These are phyloP conservation scores for Belgica antarctica DNA, from an alignment of 2,888 invertebrate genomes.

Conservation along the genomic window DNA sequence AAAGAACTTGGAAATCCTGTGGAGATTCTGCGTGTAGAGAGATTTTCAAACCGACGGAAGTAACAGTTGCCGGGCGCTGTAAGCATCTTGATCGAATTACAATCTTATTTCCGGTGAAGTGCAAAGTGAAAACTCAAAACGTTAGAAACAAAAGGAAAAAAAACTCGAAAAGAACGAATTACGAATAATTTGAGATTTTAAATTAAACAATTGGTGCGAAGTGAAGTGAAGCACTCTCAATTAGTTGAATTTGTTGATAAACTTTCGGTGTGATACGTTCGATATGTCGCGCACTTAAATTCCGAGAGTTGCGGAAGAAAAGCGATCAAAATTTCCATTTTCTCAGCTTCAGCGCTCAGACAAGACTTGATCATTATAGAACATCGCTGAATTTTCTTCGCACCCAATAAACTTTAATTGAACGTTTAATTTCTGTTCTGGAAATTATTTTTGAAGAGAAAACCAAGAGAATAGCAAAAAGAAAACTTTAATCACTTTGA, in stretches of 20 bases:
- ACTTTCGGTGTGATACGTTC: not conserved
- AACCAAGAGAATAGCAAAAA: not conserved
- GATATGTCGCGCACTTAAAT: not conserved
- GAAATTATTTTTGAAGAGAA: not conserved
- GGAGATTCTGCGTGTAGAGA: not conserved
- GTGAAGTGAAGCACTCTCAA: slow-evolving; percentile 2
- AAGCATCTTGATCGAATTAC: slow-evolving; percentile 3
- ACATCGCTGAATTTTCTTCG: not conserved
- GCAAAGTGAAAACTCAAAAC: not conserved
- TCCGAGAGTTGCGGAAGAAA: not conserved
- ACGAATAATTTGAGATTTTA: not conserved
- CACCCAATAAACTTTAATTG: slow-evolving; percentile 13
- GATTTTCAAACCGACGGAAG: not conserved
- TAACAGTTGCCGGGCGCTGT: not conserved
- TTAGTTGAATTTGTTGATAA: slow-evolving; percentile 11
- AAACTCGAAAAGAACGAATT: not conserved
- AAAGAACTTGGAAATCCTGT: no score
- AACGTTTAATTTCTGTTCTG: not conserved
- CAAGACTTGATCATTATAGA: not conserved
- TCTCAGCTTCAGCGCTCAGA: not conserved
- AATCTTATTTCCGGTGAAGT: not conserved
- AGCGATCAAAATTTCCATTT: not conserved
- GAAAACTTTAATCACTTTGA: not conserved
- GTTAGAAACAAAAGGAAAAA: not conserved
- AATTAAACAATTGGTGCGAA: slow-evolving; percentile 1